Percentiles rank a stretch among this genome's conserved stretches.
Conservation (phyloP, 2,113 vertebrate genomes). For the Otocyon megalotis region DNA sequence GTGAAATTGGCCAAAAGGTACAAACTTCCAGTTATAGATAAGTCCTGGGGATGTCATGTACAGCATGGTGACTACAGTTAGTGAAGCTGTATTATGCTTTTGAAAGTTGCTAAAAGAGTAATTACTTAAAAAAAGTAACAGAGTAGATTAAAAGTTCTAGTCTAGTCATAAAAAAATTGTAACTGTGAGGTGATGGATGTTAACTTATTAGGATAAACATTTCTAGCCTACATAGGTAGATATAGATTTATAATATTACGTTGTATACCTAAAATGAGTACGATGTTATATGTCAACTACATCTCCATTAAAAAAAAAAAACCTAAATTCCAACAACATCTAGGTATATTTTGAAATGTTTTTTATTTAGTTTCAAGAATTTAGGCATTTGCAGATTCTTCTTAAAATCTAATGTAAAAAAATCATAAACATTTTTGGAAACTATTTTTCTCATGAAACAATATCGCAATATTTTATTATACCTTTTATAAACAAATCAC, state of each 20-base stretch:
- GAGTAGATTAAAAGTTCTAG: background rate
- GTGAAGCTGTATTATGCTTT: background rate
- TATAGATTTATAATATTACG: background rate
- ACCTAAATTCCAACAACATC: background rate
- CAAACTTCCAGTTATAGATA: background rate
- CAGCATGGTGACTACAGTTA: background rate
- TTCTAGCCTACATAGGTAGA: background rate
- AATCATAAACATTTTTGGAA: background rate
- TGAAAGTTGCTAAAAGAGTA: background rate
- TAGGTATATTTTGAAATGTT: constrained; percentile 11
- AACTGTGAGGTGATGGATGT: background rate
- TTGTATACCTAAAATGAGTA: background rate
- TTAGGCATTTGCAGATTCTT: background rate
- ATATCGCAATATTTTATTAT: background rate
- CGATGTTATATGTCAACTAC: background rate
- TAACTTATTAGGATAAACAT: background rate
- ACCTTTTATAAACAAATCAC: background rate
- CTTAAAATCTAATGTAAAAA: constrained; percentile 3
- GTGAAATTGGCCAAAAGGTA: background rate
- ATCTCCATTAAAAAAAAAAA: background rate
- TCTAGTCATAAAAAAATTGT: background rate
- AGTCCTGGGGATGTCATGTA: background rate
- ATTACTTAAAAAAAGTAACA: too few relatives aligned
- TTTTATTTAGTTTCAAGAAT: background rate
- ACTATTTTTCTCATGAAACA: constrained; percentile 2